These are phyloP conservation scores for Dasyprocta punctata DNA, from an alignment of 2,113 vertebrate species.

Conservation along the genomic window DNA sequence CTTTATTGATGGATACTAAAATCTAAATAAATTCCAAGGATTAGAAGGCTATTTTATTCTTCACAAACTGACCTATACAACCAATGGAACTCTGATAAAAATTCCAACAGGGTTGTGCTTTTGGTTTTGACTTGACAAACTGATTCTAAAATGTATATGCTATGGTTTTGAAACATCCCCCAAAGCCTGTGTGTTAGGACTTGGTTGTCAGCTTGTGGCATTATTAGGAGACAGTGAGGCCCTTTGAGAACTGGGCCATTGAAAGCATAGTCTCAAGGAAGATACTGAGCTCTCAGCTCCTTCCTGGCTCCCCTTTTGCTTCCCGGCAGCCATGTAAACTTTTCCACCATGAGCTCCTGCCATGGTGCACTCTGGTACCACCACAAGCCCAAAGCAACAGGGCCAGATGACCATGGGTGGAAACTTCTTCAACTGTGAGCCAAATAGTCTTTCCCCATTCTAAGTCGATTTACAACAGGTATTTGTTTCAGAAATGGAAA, in stretches of 20 bases:
- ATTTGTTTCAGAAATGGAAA: neutral
- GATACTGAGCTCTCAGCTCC: neutral
- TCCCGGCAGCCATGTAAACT: neutral
- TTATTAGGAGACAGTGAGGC: too few relatives aligned
- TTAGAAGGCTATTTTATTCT: neutral
- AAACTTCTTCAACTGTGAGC: neutral
- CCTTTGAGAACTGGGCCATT: too few relatives aligned
- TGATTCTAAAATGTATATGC: neutral
- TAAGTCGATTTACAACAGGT: neutral
- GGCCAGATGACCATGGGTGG: too few relatives aligned
- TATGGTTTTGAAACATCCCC: neutral
- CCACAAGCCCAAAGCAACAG: neutral
- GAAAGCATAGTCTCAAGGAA: too few relatives aligned
- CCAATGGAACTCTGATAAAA: neutral
- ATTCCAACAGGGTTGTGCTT: neutral
- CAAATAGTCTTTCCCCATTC: neutral
- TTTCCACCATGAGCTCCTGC: neutral
- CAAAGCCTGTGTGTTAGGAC: neutral
- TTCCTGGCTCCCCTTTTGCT: neutral
- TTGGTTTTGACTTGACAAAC: neutral
- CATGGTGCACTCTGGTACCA: neutral
- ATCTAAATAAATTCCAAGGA: neutral
- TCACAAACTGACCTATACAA: neutral
- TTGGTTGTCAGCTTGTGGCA: neutral
- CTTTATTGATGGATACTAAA: neutral